phyloP scores from a whole-genome alignment of 2,797 vertebrate species.

The Pseudotriccus pelzelni region DNA sequence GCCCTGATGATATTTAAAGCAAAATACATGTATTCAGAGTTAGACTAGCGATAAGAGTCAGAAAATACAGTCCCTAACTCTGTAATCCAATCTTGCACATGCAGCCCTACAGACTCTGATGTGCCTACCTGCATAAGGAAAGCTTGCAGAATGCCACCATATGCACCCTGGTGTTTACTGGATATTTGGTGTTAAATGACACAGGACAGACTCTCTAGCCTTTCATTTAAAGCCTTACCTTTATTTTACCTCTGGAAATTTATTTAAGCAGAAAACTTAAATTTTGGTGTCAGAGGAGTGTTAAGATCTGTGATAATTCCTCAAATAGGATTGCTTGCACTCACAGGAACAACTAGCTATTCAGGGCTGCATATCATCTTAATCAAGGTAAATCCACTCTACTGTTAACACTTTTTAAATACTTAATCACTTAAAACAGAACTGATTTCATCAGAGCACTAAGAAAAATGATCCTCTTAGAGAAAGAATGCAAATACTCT shows the following conservation, averaged over 20 bases:
- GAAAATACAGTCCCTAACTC: not conserved
- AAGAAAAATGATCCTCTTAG: not conserved
- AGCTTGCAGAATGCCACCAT: not conserved
- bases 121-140: not conserved
- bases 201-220: not conserved
- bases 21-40: not conserved
- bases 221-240: not conserved
- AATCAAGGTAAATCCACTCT: not conserved
- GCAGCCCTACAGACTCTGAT: not conserved
- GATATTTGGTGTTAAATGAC: not conserved
- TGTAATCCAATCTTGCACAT: not conserved
- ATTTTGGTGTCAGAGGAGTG: not conserved
- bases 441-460: not conserved
- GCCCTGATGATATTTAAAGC: not conserved
- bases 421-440: not conserved
- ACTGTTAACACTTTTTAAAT: not conserved
- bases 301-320: not conserved
- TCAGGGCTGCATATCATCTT: not conserved
- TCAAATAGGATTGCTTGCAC: not conserved
- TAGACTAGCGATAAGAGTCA: not conserved
- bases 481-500: not conserved
- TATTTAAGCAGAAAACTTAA: not conserved
- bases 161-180: not conserved
- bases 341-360: not conserved
- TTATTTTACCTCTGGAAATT: not conserved